These are phyloP conservation scores for Drosophila takahashii DNA, from an alignment of 1,140 invertebrate species.

Conservation along the genomic window DNA sequence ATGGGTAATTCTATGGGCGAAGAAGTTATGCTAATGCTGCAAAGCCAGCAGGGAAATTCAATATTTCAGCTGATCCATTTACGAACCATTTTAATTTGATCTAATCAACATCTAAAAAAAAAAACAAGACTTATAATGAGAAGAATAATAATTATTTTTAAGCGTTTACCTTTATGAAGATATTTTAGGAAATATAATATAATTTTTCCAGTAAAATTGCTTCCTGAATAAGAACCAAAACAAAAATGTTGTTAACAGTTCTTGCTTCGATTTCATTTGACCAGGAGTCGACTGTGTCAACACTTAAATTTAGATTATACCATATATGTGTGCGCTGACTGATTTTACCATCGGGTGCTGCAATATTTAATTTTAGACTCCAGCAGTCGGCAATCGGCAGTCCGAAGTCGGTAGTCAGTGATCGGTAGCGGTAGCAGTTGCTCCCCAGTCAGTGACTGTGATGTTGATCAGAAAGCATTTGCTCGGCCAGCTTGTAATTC, in stretches of 20 bases:
- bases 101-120: neutral
- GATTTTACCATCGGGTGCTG: slow-evolving; percentile 70
- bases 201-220: neutral
- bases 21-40: slow-evolving; percentile 30
- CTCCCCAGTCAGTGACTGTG: slow-evolving; percentile 33
- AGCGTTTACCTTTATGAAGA: too few relatives aligned
- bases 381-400: slow-evolving; percentile 21
- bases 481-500: slow-evolving; percentile 78
- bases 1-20: slow-evolving; percentile 10
- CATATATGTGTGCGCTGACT: slow-evolving; percentile 70
- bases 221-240: neutral
- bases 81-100: neutral
- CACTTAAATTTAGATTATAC: slow-evolving; percentile 84
- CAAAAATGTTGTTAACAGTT: slow-evolving; percentile 30
- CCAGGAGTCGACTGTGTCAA: slow-evolving; percentile 68
- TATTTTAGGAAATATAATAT: too few relatives aligned
- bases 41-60: neutral
- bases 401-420: slow-evolving; percentile 16
- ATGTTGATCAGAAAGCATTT: slow-evolving; percentile 49
- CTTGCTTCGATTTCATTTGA: slow-evolving; percentile 42
- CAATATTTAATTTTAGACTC: slow-evolving; percentile 72
- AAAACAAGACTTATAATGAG: too few relatives aligned
- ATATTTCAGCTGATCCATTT: neutral
- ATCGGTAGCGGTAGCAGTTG: slow-evolving; percentile 39
- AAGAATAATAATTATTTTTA: too few relatives aligned